phyloP scores from a whole-genome alignment of 2,113 vertebrate genomes.

The Myrmecophaga tridactyla region DNA sequence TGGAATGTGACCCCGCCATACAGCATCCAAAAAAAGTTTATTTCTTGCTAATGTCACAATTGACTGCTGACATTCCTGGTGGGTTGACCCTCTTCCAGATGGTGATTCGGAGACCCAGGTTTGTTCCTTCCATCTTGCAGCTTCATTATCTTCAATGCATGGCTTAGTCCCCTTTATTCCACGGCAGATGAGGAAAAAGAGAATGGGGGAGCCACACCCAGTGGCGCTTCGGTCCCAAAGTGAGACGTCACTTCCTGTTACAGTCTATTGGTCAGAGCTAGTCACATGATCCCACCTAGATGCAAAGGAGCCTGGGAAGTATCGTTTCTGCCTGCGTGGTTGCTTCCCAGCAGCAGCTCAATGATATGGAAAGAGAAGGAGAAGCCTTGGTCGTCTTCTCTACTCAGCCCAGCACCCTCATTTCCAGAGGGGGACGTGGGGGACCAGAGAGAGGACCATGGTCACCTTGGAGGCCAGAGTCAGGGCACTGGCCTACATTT shows the following conservation, averaged over 20 bases:
- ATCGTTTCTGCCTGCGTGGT: background rate
- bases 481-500: accelerated
- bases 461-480: background rate
- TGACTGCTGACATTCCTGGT: background rate
- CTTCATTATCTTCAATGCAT: background rate
- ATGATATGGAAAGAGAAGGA: background rate
- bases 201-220: too few species aligned
- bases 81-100: background rate
- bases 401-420: background rate
- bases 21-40: too few species aligned
- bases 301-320: constrained; percentile 29
- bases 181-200: background rate
- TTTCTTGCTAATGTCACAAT: background rate
- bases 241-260: background rate
- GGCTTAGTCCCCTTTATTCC: background rate
- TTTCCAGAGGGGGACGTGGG: background rate
- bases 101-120: background rate
- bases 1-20: too few species aligned
- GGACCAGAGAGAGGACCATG: accelerated
- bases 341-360: background rate
- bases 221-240: background rate
- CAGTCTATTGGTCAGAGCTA: background rate
- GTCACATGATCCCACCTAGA: background rate
- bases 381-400: background rate
- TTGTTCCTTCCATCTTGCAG: background rate